phyloP scores from a whole-genome alignment of 2,797 vertebrate genomes.

The Orientallactaga sibirica region DNA sequence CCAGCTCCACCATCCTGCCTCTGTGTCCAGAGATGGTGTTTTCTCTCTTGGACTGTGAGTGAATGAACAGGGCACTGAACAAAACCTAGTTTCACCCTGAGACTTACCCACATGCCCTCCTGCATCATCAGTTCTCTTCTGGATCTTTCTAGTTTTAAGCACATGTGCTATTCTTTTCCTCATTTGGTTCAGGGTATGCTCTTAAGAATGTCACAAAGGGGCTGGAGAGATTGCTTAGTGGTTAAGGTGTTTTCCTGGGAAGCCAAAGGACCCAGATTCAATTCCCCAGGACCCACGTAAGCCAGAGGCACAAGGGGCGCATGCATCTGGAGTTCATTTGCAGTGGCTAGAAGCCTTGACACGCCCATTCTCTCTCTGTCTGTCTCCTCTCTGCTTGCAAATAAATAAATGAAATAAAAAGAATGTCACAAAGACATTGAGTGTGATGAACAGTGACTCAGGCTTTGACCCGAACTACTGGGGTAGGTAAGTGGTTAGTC shows the following conservation, averaged over 20 bases:
- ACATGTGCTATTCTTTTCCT: neutral
- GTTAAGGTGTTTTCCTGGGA: too few species aligned
- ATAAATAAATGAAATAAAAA: neutral
- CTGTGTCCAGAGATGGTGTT: rapidly evolving
- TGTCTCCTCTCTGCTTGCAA: too few species aligned
- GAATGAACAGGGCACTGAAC: neutral
- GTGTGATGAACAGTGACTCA: neutral
- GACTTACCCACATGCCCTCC: too few species aligned
- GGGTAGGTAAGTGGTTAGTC: neutral
- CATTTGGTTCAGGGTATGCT: neutral
- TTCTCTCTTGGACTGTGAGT: neutral
- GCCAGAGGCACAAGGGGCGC: too few species aligned
- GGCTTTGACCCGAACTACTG: neutral
- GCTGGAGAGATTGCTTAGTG: too few species aligned
- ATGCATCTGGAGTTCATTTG: too few species aligned
- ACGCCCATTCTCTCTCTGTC: too few species aligned
- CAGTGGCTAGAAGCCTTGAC: too few species aligned
- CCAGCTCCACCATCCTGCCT: neutral
- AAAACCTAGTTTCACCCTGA: neutral
- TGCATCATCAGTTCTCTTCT: neutral
- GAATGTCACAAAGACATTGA: neutral
- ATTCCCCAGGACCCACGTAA: too few species aligned
- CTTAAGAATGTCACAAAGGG: neutral
- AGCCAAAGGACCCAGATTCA: too few species aligned
- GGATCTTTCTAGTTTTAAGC: neutral